Evolutionary conservation across 2,797 vertebrate species (phyloP).

Genomic region (Eulemur coronatus): DNA sequence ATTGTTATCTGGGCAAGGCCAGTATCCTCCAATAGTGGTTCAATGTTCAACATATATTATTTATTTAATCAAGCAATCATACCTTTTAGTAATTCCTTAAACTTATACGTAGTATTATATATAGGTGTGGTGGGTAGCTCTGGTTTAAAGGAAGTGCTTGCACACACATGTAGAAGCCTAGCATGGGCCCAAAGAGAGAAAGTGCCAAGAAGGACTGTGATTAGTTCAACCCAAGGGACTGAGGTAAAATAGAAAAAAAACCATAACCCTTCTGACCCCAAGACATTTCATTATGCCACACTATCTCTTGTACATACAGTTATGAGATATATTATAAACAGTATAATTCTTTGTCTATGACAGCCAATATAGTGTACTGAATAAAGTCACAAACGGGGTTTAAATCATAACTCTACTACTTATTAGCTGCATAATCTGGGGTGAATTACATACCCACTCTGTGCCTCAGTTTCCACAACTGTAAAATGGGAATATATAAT

Average conservation of each 20-base stretch:
- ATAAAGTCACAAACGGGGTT: neutral
- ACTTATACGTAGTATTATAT: neutral
- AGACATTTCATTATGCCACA: neutral
- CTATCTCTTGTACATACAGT: neutral
- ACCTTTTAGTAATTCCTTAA: neutral
- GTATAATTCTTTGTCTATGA: neutral
- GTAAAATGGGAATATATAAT: neutral
- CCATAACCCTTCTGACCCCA: neutral
- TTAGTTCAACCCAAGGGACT: neutral
- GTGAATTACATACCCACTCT: neutral
- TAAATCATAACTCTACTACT: neutral
- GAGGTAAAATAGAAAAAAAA: neutral
- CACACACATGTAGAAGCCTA: neutral
- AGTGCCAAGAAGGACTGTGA: neutral
- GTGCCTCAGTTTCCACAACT: neutral
- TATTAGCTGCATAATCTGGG: neutral
- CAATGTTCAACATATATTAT: neutral
- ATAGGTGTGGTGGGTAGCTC: neutral
- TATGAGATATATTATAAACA: neutral
- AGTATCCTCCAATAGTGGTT: neutral
- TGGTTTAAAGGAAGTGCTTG: neutral
- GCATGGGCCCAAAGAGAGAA: neutral
- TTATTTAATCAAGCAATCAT: neutral
- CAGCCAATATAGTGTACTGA: neutral
- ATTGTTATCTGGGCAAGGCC: neutral